These are phyloP conservation scores for Echeneis naucrates DNA, from an alignment of 2,797 vertebrate genomes.

Conservation along the genomic window DNA sequence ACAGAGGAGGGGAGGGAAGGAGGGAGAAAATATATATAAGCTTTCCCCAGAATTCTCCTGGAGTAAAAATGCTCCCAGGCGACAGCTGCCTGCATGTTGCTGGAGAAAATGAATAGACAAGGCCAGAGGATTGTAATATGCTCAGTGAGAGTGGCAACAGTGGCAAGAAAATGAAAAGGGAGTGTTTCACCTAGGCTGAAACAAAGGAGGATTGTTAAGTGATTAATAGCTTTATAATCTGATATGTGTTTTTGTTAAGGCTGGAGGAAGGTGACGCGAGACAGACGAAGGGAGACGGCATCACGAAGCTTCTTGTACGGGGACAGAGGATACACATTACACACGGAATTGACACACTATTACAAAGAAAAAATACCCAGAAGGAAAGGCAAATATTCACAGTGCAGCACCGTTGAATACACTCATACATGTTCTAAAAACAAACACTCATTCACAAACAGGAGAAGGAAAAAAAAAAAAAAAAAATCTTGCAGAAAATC, in stretches of 20 bases:
- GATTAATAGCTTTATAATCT: conserved; percentile 36
- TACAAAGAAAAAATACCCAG: conserved; percentile 31
- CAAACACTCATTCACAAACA: conserved; percentile 42
- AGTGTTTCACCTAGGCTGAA: conserved; percentile 44
- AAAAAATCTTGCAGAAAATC: conserved; percentile 12
- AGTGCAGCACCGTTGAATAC: conserved; percentile 17
- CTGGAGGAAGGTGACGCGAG: conserved; percentile 18
- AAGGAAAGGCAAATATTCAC: conserved; percentile 29
- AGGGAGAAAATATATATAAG: background rate
- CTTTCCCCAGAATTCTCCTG: background rate
- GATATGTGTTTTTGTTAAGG: conserved; percentile 18
- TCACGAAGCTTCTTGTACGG: conserved; percentile 16
- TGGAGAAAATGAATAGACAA: conserved; percentile 40
- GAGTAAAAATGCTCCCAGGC: conserved; percentile 13
- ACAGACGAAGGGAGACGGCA: conserved; percentile 26
- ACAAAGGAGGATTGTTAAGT: conserved; percentile 48
- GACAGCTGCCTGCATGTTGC: background rate
- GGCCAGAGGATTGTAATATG: conserved; percentile 35
- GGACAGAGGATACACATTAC: conserved; percentile 33
- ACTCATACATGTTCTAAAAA: conserved; percentile 5
- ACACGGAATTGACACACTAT: background rate
- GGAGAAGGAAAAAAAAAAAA: no score
- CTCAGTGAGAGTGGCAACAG: conserved; percentile 6
- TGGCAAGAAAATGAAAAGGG: conserved; percentile 19
- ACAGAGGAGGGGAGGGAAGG: no score